phyloP scores from a whole-genome alignment of 1,140 invertebrate genomes.

The Glossosoma conforme region DNA sequence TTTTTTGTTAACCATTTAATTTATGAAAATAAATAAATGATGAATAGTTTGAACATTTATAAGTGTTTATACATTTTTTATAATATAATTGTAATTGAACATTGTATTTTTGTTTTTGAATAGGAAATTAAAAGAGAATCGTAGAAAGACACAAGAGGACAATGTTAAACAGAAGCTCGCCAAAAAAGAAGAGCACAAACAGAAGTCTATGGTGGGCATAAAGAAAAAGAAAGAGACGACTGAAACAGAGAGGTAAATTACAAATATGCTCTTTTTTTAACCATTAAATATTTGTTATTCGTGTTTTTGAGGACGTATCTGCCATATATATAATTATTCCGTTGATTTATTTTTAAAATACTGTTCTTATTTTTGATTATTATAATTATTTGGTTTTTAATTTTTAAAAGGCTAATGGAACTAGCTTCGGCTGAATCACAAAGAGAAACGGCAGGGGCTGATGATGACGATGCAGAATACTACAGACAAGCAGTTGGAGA shows the following conservation, averaged over 20 bases:
- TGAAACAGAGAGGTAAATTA: constrained; percentile 44
- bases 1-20: background rate
- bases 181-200: constrained; percentile 61
- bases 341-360: too few species aligned
- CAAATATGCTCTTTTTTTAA: too few species aligned
- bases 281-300: too few species aligned
- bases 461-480: constrained; percentile 76
- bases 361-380: background rate
- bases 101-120: constrained; percentile 32
- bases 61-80: constrained; percentile 18
- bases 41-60: constrained; percentile 5
- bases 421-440: constrained; percentile 49
- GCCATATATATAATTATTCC: too few species aligned
- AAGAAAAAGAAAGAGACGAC: constrained; percentile 55
- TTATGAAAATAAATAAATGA: background rate
- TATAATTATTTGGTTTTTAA: constrained; percentile 7
- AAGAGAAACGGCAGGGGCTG: constrained; percentile 50
- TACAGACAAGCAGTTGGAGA: constrained; percentile 81
- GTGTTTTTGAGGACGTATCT: too few species aligned
- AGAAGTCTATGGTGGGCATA: constrained; percentile 65
- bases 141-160: constrained; percentile 68
- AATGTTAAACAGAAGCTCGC: constrained; percentile 69
- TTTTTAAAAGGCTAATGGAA: constrained; percentile 43
- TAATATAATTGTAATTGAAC: too few species aligned
- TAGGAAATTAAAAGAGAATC: constrained; percentile 69